Evolutionary conservation across 1,140 invertebrate species (phyloP), one percentile per base, ranked within the genome.

Genomic region (Hermetia illucens): DNA sequence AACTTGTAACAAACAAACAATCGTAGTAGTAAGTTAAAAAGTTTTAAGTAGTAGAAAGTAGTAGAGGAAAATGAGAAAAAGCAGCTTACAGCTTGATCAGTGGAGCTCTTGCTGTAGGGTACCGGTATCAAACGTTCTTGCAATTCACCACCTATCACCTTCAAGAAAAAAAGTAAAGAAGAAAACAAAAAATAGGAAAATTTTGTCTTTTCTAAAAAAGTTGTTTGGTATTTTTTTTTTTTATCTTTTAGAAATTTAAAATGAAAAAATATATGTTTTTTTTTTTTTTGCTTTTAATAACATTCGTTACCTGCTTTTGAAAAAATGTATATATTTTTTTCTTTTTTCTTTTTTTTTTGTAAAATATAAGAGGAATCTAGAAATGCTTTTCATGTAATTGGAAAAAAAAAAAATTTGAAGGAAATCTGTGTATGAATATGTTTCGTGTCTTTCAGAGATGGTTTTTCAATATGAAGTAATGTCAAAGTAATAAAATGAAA

Each of bases 141-240:
- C 77, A 92, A 90, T 79, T 92, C 88, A 79, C 89, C 89, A 82
- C 88, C 88, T 87, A 94, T 94, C 79, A 91, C 87, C 87, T 92
- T 88, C 74, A 44, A 55, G 48, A 44, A 39, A 35, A 33, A 35
- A 16, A 36, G 19, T 19, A 37, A 37, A 39, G 36, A 50, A 46
- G 54, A 38, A 53, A 55, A 47, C 44, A 47, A 50, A 47, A 48
- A 55, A 43, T 18, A 17, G 5, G 27, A 27, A 39, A 9, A 8
- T 15, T 33, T 33, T 15, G 5, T 33, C 8, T 16, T 12, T 15
- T 33, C 6, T 9, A 33, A 9, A 33, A 9, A 9, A 33, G 16
- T 34, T 34, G 10, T 15, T 18, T 18, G 5, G 16, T 34, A 12
- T 6, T 9, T 13, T 21, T 12, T 37, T 37, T 37, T 37, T 24